Conservation (phyloP, 1,140 invertebrate genomes). For the Ips typographus region DNA sequence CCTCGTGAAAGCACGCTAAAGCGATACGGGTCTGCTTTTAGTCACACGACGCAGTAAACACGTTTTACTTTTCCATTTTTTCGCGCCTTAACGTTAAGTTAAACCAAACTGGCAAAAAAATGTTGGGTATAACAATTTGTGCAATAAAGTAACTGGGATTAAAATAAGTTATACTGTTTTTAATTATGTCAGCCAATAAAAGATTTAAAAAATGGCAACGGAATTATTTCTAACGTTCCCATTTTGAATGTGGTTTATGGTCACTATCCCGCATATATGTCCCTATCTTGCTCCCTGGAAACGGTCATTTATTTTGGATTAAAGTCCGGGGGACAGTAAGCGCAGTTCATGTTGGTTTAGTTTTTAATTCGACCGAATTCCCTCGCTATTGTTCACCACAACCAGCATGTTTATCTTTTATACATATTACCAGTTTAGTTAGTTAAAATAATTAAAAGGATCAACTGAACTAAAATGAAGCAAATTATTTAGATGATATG, state of each 20-base stretch:
- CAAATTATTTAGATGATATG: not conserved
- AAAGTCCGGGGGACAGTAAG: not conserved
- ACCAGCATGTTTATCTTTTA: not conserved
- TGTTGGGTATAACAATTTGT: no score
- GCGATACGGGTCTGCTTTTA: constrained; percentile 9
- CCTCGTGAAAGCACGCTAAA: constrained; percentile 10
- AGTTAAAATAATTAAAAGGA: no score
- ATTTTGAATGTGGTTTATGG: no score
- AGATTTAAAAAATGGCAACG: no score
- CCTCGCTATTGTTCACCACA: not conserved
- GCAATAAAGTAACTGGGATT: no score
- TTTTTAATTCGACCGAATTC: not conserved
- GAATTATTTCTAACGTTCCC: no score
- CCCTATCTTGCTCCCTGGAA: not conserved
- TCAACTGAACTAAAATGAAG: not conserved
- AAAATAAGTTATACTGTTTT: no score
- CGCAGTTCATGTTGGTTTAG: constrained; percentile 1
- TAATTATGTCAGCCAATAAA: no score
- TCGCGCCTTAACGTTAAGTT: not conserved
- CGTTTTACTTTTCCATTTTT: not conserved
- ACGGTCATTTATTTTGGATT: constrained; percentile 11
- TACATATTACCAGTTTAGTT: not conserved
- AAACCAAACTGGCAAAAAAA: not conserved
- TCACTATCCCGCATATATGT: not conserved
- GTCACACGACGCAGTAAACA: constrained; percentile 2